Base-by-base conservation (phyloP, 2,888 invertebrate genomes). In the Drosophila buzzatii region DNA sequence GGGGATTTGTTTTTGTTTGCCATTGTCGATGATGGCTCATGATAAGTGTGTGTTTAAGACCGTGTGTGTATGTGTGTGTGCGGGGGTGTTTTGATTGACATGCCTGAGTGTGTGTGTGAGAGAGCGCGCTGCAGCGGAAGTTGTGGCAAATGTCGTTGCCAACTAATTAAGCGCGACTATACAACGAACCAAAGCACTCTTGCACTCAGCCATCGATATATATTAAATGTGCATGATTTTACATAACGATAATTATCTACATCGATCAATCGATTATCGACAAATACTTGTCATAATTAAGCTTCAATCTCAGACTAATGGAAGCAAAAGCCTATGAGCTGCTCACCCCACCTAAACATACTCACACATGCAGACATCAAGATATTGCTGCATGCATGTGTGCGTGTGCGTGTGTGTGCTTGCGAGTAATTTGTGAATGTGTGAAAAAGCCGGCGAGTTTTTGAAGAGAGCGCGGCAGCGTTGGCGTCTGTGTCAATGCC, bases 131-230 rank as follows among this genome's bases (percentile, higher is more conserved):
- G 65, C 74, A 89, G 53, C 86, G 89, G 85, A 89, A 89, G 85
- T 85, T 73, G 74, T 58, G 74, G 70, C 70, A 70, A 78, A 37
- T 56, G 58, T 56, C 59, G 78, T 77, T 70, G 75, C 66, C 67
- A 84, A 78, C 87, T 70, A 89, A 86, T 85, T 86, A 84, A 72
- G 65, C 70, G 69, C 59, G 84, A 77, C 69, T 49, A 67, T 42
- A 64, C 64, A 64, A 58, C 51, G 45, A 60, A 47, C 37, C 45
- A 37, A 65, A 64, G 41, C 23, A 62, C 33, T 44, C 47, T 57
- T 23, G 27, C 35, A 7, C 23, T 60, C 16, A 57, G 16, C 45
- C 57, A n/a, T 18, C 42, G 47, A 47, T 35, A n/a, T 44, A 37
- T n/a, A n/a, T 31, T 47, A 3, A 41, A 49, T 47, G 12, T 10